Evolutionary conservation across 2,113 vertebrate species (phyloP), one percentile per base, ranked within the genome.

Genomic region (Nothocercus julius): DNA sequence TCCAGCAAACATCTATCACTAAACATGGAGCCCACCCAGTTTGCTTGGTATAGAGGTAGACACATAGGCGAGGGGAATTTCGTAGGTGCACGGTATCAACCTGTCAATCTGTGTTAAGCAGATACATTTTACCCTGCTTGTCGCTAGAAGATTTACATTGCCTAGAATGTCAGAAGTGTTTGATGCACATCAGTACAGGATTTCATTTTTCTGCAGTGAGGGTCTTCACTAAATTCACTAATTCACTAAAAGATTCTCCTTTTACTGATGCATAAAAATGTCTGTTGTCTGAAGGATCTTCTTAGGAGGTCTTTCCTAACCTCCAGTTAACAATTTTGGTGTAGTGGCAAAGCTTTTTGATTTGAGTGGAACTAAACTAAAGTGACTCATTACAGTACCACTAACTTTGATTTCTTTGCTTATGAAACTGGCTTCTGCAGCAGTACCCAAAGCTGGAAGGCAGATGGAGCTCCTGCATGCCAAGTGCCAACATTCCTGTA

Each of bases 381-480:
- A 64, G 38, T 74, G 80, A 91, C 62, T 92, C 90, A 90, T 82
- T 67, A 19, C 18, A 42, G 22, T 18, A 12, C 42, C n/a, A 36
- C 70, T 84, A 66, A 54, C 44, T 94, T 36, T 4, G 24, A 18
- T 75, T 79, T 5, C 44, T 89, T 76, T 22, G 28, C 27, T 70
- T 78, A 74, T 24, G 2, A 25, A 82, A 25, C n/a, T n/a, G 22
- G 17, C 17, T 72, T 56, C 68, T 87, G 82, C 82, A 91, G 87
- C 89, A 96, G 73, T 97, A 92, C 58, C 92, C 28, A 11, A 42
- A 86, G 28, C 19, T 92, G 92, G 88, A 80, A 77, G 92, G 85
- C 92, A 97, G 97, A 82, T 92, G 95, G 97, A 94, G 95, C 93
- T 93, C 87, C 80, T 93, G 92, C 72, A 81, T 79, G 42, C 36